Percentiles rank a stretch among this genome's conserved stretches.
phyloP scores from a whole-genome alignment of 2,113 vertebrate genomes.

The Gambusia holbrooki region DNA sequence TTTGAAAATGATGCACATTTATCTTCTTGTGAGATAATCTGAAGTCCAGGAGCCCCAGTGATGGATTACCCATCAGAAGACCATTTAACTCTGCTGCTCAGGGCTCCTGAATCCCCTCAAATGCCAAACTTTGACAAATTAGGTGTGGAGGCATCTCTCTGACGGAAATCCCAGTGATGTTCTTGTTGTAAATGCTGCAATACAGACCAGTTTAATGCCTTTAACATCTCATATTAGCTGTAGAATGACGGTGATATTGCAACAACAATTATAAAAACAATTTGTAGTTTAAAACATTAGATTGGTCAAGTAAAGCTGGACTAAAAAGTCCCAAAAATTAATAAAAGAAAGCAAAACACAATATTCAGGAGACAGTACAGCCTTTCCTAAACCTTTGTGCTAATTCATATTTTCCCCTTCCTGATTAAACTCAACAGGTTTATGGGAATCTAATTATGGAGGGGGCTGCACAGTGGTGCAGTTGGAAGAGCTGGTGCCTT shows the following conservation, averaged over 20 bases:
- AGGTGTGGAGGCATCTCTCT: not conserved
- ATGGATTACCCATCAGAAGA: slow-evolving; percentile 6
- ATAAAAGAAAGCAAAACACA: too few species aligned
- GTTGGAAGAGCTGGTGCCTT: too few species aligned
- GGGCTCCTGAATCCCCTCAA: slow-evolving; percentile 13
- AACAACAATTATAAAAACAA: not conserved
- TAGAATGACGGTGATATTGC: not conserved
- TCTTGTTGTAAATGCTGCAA: not conserved
- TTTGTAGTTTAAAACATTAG: not conserved
- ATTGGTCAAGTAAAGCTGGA: not conserved
- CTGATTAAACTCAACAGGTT: too few species aligned
- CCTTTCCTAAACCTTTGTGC: too few species aligned
- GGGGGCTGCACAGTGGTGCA: too few species aligned
- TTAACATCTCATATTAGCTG: not conserved
- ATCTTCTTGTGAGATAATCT: not conserved
- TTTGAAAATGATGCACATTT: slow-evolving; percentile 8
- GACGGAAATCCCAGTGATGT: slow-evolving; percentile 7
- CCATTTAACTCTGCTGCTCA: slow-evolving; percentile 7
- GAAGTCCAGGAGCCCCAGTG: slow-evolving; percentile 5
- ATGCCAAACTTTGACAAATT: slow-evolving; percentile 9
- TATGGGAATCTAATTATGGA: too few species aligned
- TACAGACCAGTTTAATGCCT: not conserved
- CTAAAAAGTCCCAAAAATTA: too few species aligned
- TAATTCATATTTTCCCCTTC: too few species aligned
- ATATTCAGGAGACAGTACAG: too few species aligned